phyloP scores from a whole-genome alignment of 2,113 vertebrate genomes.

The Diphyllodes magnificus region DNA sequence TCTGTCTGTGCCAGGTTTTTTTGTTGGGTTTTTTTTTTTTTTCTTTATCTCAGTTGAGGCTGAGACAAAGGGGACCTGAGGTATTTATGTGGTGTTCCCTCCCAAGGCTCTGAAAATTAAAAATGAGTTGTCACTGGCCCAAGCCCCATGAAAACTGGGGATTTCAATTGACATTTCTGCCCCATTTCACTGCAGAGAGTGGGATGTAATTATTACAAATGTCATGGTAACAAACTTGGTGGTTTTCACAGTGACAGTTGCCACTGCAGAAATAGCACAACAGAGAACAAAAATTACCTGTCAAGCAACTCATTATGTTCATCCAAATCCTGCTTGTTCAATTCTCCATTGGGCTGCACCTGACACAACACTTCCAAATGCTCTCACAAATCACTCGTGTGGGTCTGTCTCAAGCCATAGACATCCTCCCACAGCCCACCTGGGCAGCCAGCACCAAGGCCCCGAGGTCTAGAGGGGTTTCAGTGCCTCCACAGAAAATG shows the following conservation, averaged over 20 bases:
- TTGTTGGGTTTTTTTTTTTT: background rate
- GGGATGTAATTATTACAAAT: conserved; percentile 67
- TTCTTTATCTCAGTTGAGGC: background rate
- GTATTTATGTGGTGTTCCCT: background rate
- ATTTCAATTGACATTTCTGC: conserved; percentile 61
- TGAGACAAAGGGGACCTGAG: conserved; percentile 5
- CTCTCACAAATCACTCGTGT: background rate
- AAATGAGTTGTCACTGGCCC: conserved; percentile 58
- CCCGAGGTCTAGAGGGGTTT: background rate
- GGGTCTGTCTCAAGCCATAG: background rate
- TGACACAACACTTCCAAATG: conserved; percentile 23
- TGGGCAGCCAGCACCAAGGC: background rate
- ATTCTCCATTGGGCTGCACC: conserved; percentile 13
- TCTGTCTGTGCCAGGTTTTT: background rate
- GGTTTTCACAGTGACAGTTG: conserved; percentile 63
- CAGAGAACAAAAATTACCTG: conserved; percentile 67
- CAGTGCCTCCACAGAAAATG: background rate
- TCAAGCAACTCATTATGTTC: conserved; percentile 56
- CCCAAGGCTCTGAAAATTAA: conserved; percentile 45
- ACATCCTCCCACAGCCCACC: background rate
- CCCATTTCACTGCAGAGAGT: conserved; percentile 61
- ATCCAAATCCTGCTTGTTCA: conserved; percentile 40
- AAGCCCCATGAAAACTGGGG: conserved; percentile 45
- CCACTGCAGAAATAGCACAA: conserved; percentile 64
- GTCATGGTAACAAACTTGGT: conserved; percentile 66